Evolutionary conservation across 2,797 vertebrate genomes (phyloP), one percentile per base, ranked within the genome.

Genomic region (Urosaurus nigricauda): DNA sequence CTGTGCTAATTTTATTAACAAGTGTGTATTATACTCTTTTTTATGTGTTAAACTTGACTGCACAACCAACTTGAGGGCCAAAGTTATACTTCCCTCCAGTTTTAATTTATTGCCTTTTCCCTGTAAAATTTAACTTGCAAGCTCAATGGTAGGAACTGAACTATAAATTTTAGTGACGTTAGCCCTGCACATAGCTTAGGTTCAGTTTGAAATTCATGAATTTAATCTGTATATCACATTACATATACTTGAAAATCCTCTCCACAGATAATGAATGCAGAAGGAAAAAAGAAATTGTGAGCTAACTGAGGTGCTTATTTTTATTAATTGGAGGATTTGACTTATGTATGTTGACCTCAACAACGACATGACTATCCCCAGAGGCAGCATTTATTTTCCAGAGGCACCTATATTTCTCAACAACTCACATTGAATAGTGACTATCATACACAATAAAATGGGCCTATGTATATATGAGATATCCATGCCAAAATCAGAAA

Each of bases 1-100:
- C 96, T 96, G 93, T 89, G 95, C 92, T 96, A 92, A 90, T 96
- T 97, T 96, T 96, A 97, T 97, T 97, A 97, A 96, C 95, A 96
- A 96, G 94, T 96, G 96, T 94, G 94, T 93, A 95, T 97, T 96
- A 96, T 95, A 92, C 95, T 96, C 93, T 53, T 92, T 94, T 95
- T 95, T 96, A 94, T 93, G 93, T 91, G 91, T 94, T 95, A 96
- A 95, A 96, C 95, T 73, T 91, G 93, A 96, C 95, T 95, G 94
- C 94, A 96, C 93, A 95, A 95, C 94, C 92, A 94, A 94, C 92
- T 87, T 90, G 92, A 95, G 87, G 92, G 92, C 75, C 92, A 95
- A 97, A 95, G 94, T 96, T 95, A 96, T 95, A 93, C 92, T 95
- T 96, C 94, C 95, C 94, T 65, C n/a, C 92, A 94, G 92, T 94